These are phyloP conservation scores for Oreochromis spilurus DNA, from an alignment of 2,113 vertebrate genomes.

Conservation along the genomic window DNA sequence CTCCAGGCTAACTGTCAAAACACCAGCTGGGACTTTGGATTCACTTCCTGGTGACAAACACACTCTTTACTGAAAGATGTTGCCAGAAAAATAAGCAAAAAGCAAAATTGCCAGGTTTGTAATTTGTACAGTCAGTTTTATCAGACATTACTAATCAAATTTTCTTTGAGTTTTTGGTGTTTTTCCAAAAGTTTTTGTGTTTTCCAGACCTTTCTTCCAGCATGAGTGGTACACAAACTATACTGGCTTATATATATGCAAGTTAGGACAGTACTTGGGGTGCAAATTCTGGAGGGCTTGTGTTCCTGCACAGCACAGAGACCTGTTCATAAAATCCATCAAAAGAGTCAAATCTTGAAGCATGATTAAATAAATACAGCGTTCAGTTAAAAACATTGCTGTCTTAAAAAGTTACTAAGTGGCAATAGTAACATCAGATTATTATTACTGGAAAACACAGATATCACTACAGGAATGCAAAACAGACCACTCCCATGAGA, in stretches of 20 bases:
- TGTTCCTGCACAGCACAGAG: neutral
- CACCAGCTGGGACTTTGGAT: conserved; percentile 88
- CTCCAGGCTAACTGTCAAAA: conserved; percentile 90
- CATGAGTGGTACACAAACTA: neutral
- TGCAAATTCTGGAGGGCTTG: neutral
- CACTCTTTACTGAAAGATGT: neutral
- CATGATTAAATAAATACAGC: neutral
- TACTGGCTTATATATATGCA: neutral
- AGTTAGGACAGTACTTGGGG: neutral
- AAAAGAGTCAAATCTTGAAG: neutral
- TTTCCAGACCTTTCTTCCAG: neutral
- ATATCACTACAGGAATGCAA: neutral
- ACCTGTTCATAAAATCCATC: fast-evolving
- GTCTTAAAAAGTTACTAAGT: neutral
- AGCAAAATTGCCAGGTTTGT: neutral
- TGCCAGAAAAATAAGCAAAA: neutral
- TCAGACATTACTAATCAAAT: neutral
- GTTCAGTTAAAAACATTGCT: neutral
- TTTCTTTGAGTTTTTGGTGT: neutral
- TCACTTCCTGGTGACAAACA: conserved; percentile 81
- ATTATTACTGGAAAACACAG: neutral
- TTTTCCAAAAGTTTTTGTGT: neutral
- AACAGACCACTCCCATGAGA: neutral
- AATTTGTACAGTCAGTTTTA: neutral
- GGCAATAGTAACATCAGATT: neutral